These are phyloP conservation scores for Saccopteryx bilineata DNA, from an alignment of 2,113 vertebrate genomes.

Conservation along the genomic window DNA sequence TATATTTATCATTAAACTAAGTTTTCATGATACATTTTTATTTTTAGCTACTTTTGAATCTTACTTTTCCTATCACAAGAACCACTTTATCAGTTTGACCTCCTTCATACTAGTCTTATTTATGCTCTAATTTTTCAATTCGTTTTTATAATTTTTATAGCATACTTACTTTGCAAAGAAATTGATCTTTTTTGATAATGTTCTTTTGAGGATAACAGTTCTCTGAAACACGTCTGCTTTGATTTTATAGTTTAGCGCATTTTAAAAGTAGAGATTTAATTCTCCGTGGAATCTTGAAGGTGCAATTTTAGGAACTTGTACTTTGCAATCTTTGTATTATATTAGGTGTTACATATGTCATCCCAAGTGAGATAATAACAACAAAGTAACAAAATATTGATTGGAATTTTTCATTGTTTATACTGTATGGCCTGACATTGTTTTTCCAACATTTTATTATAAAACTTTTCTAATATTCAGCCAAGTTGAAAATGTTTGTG, in stretches of 20 bases:
- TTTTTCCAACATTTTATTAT: constrained; percentile 33
- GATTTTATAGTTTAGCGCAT: constrained; percentile 25
- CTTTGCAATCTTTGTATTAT: constrained; percentile 11
- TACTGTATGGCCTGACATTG: neutral
- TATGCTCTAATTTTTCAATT: constrained; percentile 39
- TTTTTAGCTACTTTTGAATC: constrained; percentile 45
- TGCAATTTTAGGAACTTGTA: constrained; percentile 38
- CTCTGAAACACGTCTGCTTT: constrained; percentile 45
- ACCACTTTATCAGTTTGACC: neutral
- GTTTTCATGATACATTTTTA: neutral
- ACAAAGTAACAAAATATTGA: constrained; percentile 21
- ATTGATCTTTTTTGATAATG: neutral
- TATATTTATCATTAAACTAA: constrained; percentile 13
- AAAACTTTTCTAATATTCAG: constrained; percentile 33
- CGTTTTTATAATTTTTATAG: constrained; percentile 32
- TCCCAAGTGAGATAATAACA: constrained; percentile 26
- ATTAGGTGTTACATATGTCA: neutral
- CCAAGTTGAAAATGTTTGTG: neutral
- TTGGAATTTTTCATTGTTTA: constrained; percentile 32
- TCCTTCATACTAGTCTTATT: constrained; percentile 6
- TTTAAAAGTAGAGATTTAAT: constrained; percentile 54
- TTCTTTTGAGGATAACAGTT: constrained; percentile 54
- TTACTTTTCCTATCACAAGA: constrained; percentile 51
- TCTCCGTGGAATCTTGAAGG: constrained; percentile 43
- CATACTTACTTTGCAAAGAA: constrained; percentile 36